Base-by-base conservation (phyloP, 2,113 vertebrate genomes). In the Zingel zingel region DNA sequence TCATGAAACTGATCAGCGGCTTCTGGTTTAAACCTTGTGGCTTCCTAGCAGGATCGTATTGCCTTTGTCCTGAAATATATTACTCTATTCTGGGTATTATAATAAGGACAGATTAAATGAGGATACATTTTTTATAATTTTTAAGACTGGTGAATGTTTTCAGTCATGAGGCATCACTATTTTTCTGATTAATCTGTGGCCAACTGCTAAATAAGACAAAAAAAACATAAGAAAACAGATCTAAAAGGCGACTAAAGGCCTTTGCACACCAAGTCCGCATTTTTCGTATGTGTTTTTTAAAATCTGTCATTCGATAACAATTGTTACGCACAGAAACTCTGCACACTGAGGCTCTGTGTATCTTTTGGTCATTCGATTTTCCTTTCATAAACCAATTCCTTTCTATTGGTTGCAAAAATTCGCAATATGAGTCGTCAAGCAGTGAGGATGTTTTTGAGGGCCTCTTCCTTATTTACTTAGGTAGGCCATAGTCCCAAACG, bases 1-100 rank as follows among this genome's bases (percentile, higher is more conserved):
- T 61, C 36, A 18, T 77, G 82, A 72, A 80, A 80, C 33, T 13
- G 25, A 82, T 74, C 25, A 47, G 45, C 6, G 39, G 39, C 58
- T 14, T 45, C 23, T 33, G 19, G 5, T 72, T 79, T 27, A 27
- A 61, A 75, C 12, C 25, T 43, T 19, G 19, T 48, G 45, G 45
- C 50, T 79, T 76, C 54, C 5, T 50, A 11, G 27, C 47, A 23
- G 25, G 73, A 71, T 59, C 13, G 2, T n/a, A 43, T 4, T 50
- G 21, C 14, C 14, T 72, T 48, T 73, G 9, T 10, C 14, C 36
- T 63, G 43, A 53, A 58, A 58, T 56, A 11, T 13, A 78, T 21
- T 12, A 27, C 30, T 39, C n/a, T 53, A 23, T 48, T 21, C 21
- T 21, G 4, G 16, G 16, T 50, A 25, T 11, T 56, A 16, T 39